Evolutionary conservation across 2,113 vertebrate genomes (phyloP).

Genomic region (Macaca nemestrina): DNA sequence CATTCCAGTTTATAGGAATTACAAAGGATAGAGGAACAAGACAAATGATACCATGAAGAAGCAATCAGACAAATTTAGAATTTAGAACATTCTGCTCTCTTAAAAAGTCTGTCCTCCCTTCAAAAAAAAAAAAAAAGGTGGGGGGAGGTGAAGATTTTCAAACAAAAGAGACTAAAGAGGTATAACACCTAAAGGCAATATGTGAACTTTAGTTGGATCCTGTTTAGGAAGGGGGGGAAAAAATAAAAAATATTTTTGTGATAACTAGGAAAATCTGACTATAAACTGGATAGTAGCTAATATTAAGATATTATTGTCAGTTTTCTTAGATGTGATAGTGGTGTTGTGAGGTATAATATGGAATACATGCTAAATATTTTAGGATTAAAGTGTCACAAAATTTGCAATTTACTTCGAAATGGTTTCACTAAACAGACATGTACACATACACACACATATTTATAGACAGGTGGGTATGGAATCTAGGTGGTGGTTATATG

Average conservation of each 20-base stretch:
- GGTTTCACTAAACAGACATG: not conserved
- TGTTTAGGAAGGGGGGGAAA: not conserved
- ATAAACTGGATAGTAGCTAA: not conserved
- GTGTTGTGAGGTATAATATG: not conserved
- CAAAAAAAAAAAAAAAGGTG: too few relatives aligned
- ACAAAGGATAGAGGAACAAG: not conserved
- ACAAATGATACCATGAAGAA: not conserved
- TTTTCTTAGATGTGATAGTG: not conserved
- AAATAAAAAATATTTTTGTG: not conserved
- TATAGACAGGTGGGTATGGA: not conserved
- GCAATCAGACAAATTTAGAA: not conserved
- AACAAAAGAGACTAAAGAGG: not conserved
- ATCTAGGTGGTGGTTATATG: not conserved
- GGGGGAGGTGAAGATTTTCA: not conserved
- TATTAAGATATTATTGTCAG: conserved; percentile 8
- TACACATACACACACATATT: not conserved
- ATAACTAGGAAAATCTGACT: not conserved
- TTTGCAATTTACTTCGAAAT: not conserved
- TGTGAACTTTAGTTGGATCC: not conserved
- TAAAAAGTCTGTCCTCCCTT: not conserved
- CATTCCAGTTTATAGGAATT: not conserved
- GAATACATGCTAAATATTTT: not conserved
- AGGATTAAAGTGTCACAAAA: not conserved
- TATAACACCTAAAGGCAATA: not conserved
- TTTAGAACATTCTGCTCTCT: not conserved